Base-by-base conservation (phyloP, 2,888 invertebrate species). In the Perithous albicinctus region DNA sequence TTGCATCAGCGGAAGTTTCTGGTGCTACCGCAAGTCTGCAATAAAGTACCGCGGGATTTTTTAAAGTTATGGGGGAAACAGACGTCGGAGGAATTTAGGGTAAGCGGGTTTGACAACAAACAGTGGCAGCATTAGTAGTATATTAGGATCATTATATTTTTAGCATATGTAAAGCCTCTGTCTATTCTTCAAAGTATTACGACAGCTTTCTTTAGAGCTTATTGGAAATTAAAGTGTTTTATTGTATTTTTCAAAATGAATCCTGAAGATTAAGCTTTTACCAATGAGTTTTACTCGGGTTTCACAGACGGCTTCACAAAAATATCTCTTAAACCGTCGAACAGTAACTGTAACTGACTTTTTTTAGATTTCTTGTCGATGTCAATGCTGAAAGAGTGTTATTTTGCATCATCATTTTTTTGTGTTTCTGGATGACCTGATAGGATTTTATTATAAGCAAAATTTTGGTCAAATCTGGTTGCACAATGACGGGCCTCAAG, bases 31-130 rank as follows among this genome's bases (percentile, higher is more conserved):
- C 29, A n/a, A 7, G 23, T 59, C 23, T 23, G 18, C 1, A 23
- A 61, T 61, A 35, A 48, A 69, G 66, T 56, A 29, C 26, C 54
- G 61, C 41, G 41, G 51, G 61, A 63, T 69, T 63, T 77, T 48
- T 23, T 2, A 8, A 51, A 48, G 63, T 77, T 69, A 41, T 41
- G 15, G 20, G 54, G 41, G 10, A 38, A 69, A 32, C 54, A 56
- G 43, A 43, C 43, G n/a, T 15, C 32, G 20, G 6, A 69, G 41
- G 23, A 12, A 63, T 61, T 61, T 38, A 32, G 32, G 29, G 20
- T 59, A 59, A 15, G 72, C 1, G 18, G 46, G 10, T 18, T 66
- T 29, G 15, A 29, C 10, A 48, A 48, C 66, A 38, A 56, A 56
- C 35, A 38, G 23, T 41, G 1, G 18, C 18, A 35, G 41, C 48